These are phyloP conservation scores for Brachirus orientalis DNA, from an alignment of 2,113 vertebrate species.

Conservation along the genomic window DNA sequence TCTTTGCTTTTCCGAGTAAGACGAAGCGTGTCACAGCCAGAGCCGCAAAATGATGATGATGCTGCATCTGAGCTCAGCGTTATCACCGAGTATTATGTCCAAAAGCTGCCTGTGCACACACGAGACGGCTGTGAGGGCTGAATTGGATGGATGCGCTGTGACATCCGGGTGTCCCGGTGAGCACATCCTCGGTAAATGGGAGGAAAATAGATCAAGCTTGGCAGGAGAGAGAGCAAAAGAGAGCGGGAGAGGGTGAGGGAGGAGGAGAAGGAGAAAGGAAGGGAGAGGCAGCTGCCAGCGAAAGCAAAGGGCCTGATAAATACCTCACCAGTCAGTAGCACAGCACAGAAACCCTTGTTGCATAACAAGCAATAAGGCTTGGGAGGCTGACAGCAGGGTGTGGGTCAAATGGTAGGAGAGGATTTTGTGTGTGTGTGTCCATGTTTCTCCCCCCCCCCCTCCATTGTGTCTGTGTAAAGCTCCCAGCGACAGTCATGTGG, in stretches of 20 bases:
- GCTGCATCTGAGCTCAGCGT: slow-evolving; percentile 15
- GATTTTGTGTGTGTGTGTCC: not conserved
- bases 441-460: not conserved
- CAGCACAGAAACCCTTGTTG: slow-evolving; percentile 51
- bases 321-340: slow-evolving; percentile 64
- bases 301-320: slow-evolving; percentile 65
- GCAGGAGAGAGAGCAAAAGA: slow-evolving; percentile 12
- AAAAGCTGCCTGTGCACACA: not conserved
- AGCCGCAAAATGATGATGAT: slow-evolving; percentile 1
- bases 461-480: not conserved
- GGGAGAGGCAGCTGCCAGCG: slow-evolving; percentile 21
- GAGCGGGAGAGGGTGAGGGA: too few species aligned
- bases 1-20: not conserved
- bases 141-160: slow-evolving; percentile 16
- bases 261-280: slow-evolving; percentile 1
- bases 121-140: not conserved
- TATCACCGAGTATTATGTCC: slow-evolving; percentile 8
- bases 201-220: slow-evolving; percentile 41
- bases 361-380: slow-evolving; percentile 36
- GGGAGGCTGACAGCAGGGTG: slow-evolving; percentile 22
- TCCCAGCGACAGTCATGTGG: slow-evolving; percentile 26
- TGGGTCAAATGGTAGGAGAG: slow-evolving; percentile 13
- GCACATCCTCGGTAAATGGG: slow-evolving; percentile 25
- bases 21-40: not conserved
- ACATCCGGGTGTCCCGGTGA: slow-evolving; percentile 31